A percentile compares a stretch with the other conserved stretches of the same genome.
Evolutionary conservation across 37 sponge, comb jelly and placozoan species (phyloP).

Genomic region (Haliclona indistincta): DNA sequence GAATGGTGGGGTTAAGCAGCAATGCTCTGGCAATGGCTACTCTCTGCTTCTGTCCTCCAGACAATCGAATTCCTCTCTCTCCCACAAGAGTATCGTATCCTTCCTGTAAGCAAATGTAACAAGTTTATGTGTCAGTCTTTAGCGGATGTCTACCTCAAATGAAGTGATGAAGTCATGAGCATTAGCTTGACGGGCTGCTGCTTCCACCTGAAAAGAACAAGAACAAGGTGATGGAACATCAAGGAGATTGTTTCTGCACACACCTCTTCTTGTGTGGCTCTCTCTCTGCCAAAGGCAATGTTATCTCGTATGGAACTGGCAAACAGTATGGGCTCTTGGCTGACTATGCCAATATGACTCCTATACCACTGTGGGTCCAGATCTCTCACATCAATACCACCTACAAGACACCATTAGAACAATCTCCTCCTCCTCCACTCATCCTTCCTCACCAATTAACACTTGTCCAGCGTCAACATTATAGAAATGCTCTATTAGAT

Average conservation of each 20-base stretch:
- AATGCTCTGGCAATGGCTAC: constrained; percentile 84
- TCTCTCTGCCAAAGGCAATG: constrained; percentile 69
- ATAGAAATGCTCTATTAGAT: constrained; percentile 86
- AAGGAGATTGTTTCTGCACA: neutral
- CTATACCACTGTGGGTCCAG: constrained; percentile 81
- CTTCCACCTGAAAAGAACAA: constrained; percentile 55
- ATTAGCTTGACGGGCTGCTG: constrained; percentile 81
- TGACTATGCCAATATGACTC: constrained; percentile 71
- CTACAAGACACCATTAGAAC: constrained; percentile 10
- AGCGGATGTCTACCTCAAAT: constrained; percentile 68
- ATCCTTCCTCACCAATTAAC: constrained; percentile 31
- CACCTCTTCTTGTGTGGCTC: constrained; percentile 74
- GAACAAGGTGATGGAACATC: neutral
- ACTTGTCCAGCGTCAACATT: constrained; percentile 56
- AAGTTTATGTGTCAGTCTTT: neutral
- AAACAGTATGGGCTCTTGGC: constrained; percentile 90
- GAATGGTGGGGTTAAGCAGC: constrained; percentile 68
- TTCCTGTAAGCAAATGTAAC: constrained; percentile 30
- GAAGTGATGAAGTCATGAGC: constrained; percentile 82
- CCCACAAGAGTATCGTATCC: constrained; percentile 84
- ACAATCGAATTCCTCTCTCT: constrained; percentile 82
- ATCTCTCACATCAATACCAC: constrained; percentile 46
- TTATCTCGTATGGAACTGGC: constrained; percentile 80
- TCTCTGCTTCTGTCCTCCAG: constrained; percentile 89
- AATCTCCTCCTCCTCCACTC: neutral